A percentile compares a stretch with the other conserved stretches of the same genome.
Conservation (phyloP, 2,797 vertebrate genomes). For the Trachurus trachurus region DNA sequence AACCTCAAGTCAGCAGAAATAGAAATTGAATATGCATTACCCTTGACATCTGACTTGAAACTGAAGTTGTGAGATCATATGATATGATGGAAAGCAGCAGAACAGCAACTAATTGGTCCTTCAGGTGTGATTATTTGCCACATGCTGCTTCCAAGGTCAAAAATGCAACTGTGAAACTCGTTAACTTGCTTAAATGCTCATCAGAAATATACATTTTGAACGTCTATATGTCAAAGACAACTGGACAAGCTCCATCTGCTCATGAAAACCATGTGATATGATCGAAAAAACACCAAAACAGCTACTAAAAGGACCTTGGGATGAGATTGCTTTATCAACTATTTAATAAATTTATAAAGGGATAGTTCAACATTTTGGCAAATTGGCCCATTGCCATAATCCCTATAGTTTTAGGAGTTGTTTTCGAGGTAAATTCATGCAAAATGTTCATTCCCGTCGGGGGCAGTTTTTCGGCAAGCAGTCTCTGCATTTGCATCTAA, state of each 20-base stretch:
- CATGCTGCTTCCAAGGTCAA: background rate
- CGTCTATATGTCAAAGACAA: background rate
- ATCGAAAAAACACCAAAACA: constrained; percentile 3
- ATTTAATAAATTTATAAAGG: no score
- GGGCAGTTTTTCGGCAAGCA: no score
- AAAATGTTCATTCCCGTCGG: no score
- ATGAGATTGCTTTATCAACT: background rate
- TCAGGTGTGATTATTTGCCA: background rate
- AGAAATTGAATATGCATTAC: background rate
- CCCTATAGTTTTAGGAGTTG: no score
- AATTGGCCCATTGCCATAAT: no score
- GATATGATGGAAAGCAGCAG: background rate
- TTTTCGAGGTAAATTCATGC: no score
- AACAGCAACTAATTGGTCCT: background rate
- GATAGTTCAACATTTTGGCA: no score
- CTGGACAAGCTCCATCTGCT: background rate
- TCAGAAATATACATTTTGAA: background rate
- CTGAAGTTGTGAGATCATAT: background rate
- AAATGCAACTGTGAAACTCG: background rate
- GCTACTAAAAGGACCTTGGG: background rate
- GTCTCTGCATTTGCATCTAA: no score
- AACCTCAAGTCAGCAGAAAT: background rate
- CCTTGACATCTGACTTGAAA: background rate
- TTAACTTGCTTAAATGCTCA: background rate
- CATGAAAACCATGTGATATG: background rate